Base-by-base conservation (phyloP, 2,113 vertebrate species). In the Otus sunia region DNA sequence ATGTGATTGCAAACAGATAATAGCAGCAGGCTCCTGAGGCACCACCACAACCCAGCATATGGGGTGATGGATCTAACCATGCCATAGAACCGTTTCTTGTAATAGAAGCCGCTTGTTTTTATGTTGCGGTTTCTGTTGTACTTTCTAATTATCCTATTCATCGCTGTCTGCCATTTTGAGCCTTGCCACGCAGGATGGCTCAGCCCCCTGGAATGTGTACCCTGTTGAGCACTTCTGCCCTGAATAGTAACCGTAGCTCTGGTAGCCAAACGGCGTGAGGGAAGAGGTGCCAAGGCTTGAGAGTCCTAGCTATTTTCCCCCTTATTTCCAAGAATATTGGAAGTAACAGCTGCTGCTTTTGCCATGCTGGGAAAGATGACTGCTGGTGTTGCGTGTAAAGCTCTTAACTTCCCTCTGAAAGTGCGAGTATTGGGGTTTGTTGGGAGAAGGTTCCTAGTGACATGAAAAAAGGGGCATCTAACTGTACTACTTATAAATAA, bases 121-220 rank as follows among this genome's bases (percentile, higher is more conserved):
- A 75, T 49, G 71, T 82, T 91, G 94, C 0, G 60, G 92, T 95
- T 97, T 95, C 91, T 77, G 76, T 93, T 80, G 86, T 80, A 82
- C 89, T 92, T 96, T 90, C 89, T 95, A 89, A 95, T 94, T 89
- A 86, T 77, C 80, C 78, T 89, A 16, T 94, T 94, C 71, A 56
- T 94, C 1, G 56, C 87, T 91, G 88, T 91, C 95, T 97, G 90
- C 97, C 97, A 95, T 96, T 97, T 96, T 97, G 94, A 95, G 88
- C 83, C 45, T 85, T 74, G 76, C 90, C 83, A 64, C 34, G 12
- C 15, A 72, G 88, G 79, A 91, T 74, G 60, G 92, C 89, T 95
- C 92, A 93, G 68, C 60, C 71, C 88, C 73, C 78, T 86, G 96
- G 90, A 84, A 81, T 87, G 79, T 78, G 75, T 79, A 75, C 86